Evolutionary conservation across 2,888 invertebrate species (phyloP).

Genomic region (Aspidiotus rigidus): DNA sequence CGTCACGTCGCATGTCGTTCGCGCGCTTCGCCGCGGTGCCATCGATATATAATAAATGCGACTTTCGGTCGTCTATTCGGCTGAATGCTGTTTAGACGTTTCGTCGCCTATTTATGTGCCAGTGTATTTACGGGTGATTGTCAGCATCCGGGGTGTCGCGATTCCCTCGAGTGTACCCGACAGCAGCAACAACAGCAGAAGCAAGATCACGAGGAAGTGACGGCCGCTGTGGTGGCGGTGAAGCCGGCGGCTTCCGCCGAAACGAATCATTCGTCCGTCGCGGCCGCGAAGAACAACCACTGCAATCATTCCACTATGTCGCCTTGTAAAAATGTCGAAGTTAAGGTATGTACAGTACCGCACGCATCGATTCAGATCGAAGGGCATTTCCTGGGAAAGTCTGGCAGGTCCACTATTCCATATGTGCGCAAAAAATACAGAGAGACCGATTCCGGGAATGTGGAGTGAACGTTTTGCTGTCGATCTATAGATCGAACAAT

Average conservation of each 20-base stretch:
- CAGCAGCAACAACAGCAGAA: conserved; percentile 11
- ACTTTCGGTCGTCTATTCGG: conserved; percentile 6
- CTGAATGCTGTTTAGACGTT: conserved; percentile 31
- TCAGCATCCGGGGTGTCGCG: conserved; percentile 28
- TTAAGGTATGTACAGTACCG: conserved; percentile 22
- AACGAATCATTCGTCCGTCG: not conserved
- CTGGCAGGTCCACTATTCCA: no score
- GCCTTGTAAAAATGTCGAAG: conserved; percentile 21
- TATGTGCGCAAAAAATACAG: no score
- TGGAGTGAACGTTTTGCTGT: no score
- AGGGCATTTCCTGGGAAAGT: no score
- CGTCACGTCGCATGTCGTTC: no score
- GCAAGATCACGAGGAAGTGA: not conserved
- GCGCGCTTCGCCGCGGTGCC: no score
- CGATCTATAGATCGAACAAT: no score
- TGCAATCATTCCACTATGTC: conserved; percentile 10
- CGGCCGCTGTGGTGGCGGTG: not conserved
- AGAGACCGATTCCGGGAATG: no score
- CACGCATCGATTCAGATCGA: no score
- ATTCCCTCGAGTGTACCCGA: conserved; percentile 18
- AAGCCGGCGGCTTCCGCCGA: not conserved
- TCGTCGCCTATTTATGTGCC: conserved; percentile 27
- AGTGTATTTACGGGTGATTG: conserved; percentile 30
- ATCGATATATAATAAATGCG: conserved; percentile 1
- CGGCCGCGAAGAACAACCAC: not conserved